A percentile compares a stretch with the other conserved stretches of the same genome.
These are phyloP conservation scores for Botrylloides violaceus DNA, from an alignment of 23 tunicate genomes.

Conservation along the genomic window DNA sequence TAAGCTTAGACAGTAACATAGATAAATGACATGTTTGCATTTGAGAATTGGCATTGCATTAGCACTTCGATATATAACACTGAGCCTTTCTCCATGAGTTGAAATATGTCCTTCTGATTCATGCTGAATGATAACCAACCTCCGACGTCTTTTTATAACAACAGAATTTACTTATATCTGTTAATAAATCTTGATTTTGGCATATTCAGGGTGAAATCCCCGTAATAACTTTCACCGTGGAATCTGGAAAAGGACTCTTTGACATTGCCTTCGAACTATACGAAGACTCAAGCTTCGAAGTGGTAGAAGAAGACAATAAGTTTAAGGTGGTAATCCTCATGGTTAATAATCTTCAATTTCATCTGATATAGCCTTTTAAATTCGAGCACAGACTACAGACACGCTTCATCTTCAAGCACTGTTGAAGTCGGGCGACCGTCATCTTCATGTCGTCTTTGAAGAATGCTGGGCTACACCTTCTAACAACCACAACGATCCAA, in stretches of 20 bases:
- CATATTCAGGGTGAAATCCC: conserved; percentile 45
- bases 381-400: conserved; percentile 4
- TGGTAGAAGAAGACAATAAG: background rate
- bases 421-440: conserved; percentile 29
- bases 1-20: no score
- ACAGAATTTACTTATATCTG: no score
- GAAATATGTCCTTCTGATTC: no score
- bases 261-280: conserved; percentile 42
- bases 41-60: no score
- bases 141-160: no score
- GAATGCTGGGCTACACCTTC: conserved; percentile 69
- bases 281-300: conserved; percentile 16
- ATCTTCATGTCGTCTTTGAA: conserved; percentile 25
- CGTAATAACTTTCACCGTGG: conserved; percentile 26
- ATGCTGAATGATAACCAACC: no score
- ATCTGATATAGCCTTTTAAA: no score
- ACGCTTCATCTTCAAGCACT: conserved; percentile 18
- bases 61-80: no score
- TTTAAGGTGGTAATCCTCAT: background rate
- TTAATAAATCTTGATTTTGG: no score
- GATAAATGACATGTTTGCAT: no score
- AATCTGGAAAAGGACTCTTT: conserved; percentile 46
- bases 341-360: no score
- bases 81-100: no score
- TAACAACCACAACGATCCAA: conserved; percentile 21